These are phyloP conservation scores for Aporrectodea caliginosa DNA, from an alignment of 1,140 invertebrate species.

Conservation along the genomic window DNA sequence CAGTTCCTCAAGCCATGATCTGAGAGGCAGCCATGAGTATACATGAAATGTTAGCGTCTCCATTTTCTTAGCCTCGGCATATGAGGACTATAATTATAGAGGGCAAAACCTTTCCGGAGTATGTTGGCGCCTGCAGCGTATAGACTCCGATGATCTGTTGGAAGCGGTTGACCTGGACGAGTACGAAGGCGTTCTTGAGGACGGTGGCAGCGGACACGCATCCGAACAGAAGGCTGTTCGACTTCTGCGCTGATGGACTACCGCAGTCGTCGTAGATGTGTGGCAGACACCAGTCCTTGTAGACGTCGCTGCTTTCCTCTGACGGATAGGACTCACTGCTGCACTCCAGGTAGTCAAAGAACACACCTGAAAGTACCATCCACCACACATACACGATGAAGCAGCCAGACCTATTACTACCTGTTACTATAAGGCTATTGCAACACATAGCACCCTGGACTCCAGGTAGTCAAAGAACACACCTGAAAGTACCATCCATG, in stretches of 20 bases:
- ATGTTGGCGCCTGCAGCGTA: constrained; percentile 60
- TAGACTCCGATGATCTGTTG: constrained; percentile 62
- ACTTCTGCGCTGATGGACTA: constrained; percentile 13
- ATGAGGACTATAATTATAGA: too few species aligned
- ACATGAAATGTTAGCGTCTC: too few species aligned
- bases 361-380: too few species aligned
- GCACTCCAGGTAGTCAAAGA: constrained; percentile 13
- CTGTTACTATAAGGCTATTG: too few species aligned
- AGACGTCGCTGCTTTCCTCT: background rate
- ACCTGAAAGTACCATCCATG: too few species aligned
- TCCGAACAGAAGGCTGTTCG: constrained; percentile 26
- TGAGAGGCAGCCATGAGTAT: too few species aligned
- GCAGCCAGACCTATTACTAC: too few species aligned
- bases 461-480: constrained; percentile 14
- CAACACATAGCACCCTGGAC: too few species aligned
- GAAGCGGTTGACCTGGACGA: constrained; percentile 63
- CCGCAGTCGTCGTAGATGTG: constrained; percentile 20
- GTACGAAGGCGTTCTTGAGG: constrained; percentile 61
- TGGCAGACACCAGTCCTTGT: constrained; percentile 3
- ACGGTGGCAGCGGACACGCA: constrained; percentile 53
- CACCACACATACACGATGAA: too few species aligned
- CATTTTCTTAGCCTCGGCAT: too few species aligned
- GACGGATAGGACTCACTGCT: background rate
- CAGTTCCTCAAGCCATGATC: too few species aligned
- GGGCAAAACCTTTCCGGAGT: constrained; percentile 58